A percentile compares a stretch with the other conserved stretches of the same genome.
These are phyloP conservation scores for Pristis pectinata DNA, from an alignment of 2,797 vertebrate genomes.

Conservation along the genomic window DNA sequence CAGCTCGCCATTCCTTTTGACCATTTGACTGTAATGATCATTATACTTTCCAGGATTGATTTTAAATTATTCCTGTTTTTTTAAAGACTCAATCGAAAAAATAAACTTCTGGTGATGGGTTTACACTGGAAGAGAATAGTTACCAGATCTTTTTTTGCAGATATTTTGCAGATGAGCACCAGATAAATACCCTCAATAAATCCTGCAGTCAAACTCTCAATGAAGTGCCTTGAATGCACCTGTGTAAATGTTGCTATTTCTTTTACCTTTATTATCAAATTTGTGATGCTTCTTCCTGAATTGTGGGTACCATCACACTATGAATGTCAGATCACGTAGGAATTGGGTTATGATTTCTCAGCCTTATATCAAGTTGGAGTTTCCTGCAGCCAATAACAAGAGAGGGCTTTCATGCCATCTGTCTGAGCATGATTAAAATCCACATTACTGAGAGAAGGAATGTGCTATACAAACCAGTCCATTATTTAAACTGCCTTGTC, in stretches of 20 bases:
- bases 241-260: neutral
- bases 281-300: neutral
- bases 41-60: neutral
- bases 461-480: neutral
- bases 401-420: neutral
- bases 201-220: neutral
- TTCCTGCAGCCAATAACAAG: neutral
- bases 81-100: neutral
- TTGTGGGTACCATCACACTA: neutral
- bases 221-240: no score
- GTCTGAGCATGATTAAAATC: neutral
- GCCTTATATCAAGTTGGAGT: neutral
- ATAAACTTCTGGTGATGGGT: neutral
- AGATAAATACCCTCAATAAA: neutral
- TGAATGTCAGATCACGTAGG: neutral
- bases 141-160: neutral
- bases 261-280: neutral
- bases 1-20: neutral
- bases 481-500: neutral
- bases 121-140: neutral
- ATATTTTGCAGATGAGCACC: no score
- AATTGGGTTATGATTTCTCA: neutral
- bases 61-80: neutral
- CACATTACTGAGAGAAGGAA: neutral
- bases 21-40: neutral